phyloP scores from a whole-genome alignment of 2,113 vertebrate genomes.

The Donacobius atricapilla region DNA sequence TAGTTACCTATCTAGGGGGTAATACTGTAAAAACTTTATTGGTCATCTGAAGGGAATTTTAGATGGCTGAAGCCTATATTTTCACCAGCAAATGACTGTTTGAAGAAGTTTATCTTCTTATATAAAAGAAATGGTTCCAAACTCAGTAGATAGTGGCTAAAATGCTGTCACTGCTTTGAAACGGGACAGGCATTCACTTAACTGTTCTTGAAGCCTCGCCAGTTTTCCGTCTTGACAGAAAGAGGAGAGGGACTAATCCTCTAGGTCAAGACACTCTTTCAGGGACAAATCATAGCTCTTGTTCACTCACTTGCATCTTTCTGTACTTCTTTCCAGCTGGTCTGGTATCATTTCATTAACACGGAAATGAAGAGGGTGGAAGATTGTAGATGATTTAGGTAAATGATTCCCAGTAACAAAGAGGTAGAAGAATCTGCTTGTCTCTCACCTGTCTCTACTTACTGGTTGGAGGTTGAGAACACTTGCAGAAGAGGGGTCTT shows the following conservation, averaged over 20 bases:
- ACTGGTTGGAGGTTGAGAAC: neutral
- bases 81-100: neutral
- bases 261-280: neutral
- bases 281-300: neutral
- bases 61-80: neutral
- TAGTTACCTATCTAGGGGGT: neutral
- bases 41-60: neutral
- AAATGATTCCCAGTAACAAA: neutral
- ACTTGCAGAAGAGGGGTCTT: neutral
- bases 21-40: neutral
- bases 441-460: neutral
- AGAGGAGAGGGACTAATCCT: neutral
- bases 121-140: neutral
- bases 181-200: neutral
- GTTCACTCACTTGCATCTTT: neutral
- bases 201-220: neutral
- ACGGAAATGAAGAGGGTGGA: neutral
- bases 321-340: neutral
- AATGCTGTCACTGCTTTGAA: neutral
- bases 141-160: neutral
- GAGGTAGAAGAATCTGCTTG: neutral
- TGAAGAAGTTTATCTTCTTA: neutral
- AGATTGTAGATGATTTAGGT: accelerated
- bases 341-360: neutral
- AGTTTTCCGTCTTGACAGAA: neutral